These are phyloP conservation scores for Drosophila baimaii DNA, from an alignment of 1,140 invertebrate species.

Conservation along the genomic window DNA sequence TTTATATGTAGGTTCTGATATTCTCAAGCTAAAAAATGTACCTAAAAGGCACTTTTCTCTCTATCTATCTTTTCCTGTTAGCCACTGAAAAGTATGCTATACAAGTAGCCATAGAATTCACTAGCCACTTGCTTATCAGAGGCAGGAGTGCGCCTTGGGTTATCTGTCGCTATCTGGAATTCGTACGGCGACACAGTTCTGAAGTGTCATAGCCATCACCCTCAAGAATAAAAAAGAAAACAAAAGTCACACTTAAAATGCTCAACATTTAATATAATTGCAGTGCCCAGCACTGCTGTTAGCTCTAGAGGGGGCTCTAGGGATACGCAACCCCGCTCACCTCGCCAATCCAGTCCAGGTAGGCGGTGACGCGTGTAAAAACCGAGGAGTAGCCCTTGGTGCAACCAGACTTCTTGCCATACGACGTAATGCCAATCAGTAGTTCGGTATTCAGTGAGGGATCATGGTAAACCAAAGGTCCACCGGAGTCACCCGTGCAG, in stretches of 20 bases:
- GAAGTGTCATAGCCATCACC: background rate
- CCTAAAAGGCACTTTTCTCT: too few species aligned
- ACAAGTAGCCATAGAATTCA: background rate
- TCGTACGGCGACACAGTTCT: constrained; percentile 1
- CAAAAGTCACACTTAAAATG: constrained; percentile 16
- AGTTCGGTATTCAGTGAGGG: constrained; percentile 18
- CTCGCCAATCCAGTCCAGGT: constrained; percentile 72
- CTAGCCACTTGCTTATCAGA: background rate
- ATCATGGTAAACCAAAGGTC: constrained; percentile 61
- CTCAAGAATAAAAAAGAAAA: background rate
- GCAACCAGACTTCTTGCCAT: constrained; percentile 85
- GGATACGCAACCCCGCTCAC: constrained; percentile 54
- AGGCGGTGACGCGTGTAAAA: constrained; percentile 78
- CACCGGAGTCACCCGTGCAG: constrained; percentile 73
- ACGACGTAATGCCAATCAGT: constrained; percentile 85
- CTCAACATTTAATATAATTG: constrained; percentile 48
- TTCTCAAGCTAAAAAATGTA: too few species aligned
- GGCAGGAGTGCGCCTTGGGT: background rate
- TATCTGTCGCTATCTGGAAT: background rate
- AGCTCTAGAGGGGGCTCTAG: constrained; percentile 19
- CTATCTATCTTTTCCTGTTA: too few species aligned
- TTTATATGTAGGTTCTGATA: too few species aligned
- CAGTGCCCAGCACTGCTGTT: constrained; percentile 45
- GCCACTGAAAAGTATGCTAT: constrained; percentile 17
- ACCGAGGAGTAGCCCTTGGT: constrained; percentile 83